phyloP scores from a whole-genome alignment of 2,113 vertebrate genomes.

The Clupea harengus region DNA sequence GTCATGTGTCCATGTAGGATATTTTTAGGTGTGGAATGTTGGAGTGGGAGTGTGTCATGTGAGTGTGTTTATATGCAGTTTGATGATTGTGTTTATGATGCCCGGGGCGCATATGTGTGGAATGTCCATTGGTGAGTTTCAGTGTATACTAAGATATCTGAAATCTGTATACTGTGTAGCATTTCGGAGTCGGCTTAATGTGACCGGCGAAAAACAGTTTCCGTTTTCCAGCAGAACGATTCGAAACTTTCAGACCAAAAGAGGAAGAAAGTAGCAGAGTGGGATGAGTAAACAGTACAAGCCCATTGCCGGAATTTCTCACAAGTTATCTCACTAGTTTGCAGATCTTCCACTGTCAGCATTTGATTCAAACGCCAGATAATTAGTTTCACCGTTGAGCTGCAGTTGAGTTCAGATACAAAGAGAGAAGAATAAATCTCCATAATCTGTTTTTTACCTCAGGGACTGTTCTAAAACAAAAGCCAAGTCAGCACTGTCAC shows the following conservation, averaged over 20 bases:
- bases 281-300: background rate
- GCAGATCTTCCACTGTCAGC: background rate
- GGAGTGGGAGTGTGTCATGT: background rate
- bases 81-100: background rate
- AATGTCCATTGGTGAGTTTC: background rate
- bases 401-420: background rate
- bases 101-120: background rate
- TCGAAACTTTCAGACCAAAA: background rate
- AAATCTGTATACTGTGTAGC: background rate
- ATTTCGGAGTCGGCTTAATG: background rate
- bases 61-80: background rate
- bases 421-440: background rate
- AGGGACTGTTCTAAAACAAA: too few species aligned
- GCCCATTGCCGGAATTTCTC: background rate
- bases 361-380: too few species aligned
- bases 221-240: background rate
- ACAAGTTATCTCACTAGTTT: background rate
- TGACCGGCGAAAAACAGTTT: background rate
- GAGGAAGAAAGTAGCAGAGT: background rate
- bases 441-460: background rate
- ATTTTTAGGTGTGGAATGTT: background rate
- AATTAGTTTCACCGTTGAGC: background rate
- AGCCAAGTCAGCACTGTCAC: too few species aligned
- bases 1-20: background rate
- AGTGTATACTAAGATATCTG: background rate